Conservation (phyloP, 2,888 invertebrate species). For the Anagyrus pseudococci region DNA sequence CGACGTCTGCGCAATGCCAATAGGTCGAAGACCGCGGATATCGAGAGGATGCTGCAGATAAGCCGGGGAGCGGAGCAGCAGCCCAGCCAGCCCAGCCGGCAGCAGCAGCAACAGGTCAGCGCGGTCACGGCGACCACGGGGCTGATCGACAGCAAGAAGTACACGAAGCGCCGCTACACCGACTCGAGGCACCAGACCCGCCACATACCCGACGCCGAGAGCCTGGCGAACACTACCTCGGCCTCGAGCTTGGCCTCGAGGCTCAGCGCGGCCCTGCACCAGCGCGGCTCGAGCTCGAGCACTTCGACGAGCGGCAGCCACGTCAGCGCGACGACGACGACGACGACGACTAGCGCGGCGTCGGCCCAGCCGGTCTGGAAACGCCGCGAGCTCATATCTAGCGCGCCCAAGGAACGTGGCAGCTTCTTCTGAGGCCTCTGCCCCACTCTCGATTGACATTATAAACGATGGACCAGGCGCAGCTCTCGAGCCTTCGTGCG, state of each 20-base stretch:
- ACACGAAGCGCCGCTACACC: constrained; percentile 68
- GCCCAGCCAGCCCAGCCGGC: constrained; percentile 18
- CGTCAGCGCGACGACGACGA: constrained; percentile 34
- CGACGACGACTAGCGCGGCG: constrained; percentile 20
- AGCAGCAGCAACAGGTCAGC: constrained; percentile 26
- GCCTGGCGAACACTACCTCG: constrained; percentile 53
- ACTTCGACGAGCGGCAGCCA: constrained; percentile 29
- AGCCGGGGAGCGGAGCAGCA: constrained; percentile 60
- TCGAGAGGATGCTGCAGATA: constrained; percentile 67
- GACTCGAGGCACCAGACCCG: constrained; percentile 69
- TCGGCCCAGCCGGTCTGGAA: constrained; percentile 72
- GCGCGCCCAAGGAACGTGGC: constrained; percentile 66
- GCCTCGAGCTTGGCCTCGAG: constrained; percentile 35
- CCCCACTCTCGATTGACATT: not conserved
- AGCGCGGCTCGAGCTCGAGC: not conserved
- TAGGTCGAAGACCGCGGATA: constrained; percentile 72
- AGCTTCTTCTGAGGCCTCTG: constrained; percentile 27
- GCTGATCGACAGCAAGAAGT: constrained; percentile 66
- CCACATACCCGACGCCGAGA: constrained; percentile 66
- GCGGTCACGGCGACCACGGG: constrained; percentile 42
- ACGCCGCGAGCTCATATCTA: constrained; percentile 81
- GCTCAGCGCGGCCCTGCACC: constrained; percentile 10
- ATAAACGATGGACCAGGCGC: not conserved
- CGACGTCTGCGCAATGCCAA: no score
- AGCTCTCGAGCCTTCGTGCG: not conserved